A percentile compares a stretch with the other conserved stretches of the same genome.
Evolutionary conservation across 2,113 vertebrate species (phyloP).

Genomic region (Psettodes erumei): DNA sequence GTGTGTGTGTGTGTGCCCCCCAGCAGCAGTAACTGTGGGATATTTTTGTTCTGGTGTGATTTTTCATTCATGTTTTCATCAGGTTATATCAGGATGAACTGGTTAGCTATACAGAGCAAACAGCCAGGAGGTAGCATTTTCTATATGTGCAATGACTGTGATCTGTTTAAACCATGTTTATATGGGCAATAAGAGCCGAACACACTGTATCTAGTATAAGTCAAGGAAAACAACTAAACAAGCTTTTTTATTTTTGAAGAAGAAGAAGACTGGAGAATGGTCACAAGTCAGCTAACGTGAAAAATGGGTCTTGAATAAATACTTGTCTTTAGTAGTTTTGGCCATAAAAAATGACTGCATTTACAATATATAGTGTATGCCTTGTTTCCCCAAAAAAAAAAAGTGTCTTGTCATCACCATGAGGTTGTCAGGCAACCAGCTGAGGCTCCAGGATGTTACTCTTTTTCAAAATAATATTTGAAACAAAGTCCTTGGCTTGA

Average conservation of each 20-base stretch:
- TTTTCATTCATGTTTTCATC: conserved; percentile 19
- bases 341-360: neutral
- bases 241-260: neutral
- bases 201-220: too few relatives aligned
- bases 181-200: too few relatives aligned
- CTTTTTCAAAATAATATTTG: neutral
- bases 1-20: neutral
- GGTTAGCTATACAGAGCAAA: too few relatives aligned
- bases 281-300: neutral
- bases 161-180: too few relatives aligned
- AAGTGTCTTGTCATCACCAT: neutral
- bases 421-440: neutral
- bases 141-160: too few relatives aligned
- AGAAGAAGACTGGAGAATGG: neutral
- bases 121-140: too few relatives aligned
- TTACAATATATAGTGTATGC: too few relatives aligned
- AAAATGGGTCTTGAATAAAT: neutral
- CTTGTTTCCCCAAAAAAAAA: too few relatives aligned
- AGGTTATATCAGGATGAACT: too few relatives aligned
- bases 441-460: neutral
- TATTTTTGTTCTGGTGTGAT: conserved; percentile 8
- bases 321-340: neutral
- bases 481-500: neutral
- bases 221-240: too few relatives aligned
- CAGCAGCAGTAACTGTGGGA: conserved; percentile 9